phyloP scores from a whole-genome alignment of 2,113 vertebrate species.

The Rhinoderma darwinii region DNA sequence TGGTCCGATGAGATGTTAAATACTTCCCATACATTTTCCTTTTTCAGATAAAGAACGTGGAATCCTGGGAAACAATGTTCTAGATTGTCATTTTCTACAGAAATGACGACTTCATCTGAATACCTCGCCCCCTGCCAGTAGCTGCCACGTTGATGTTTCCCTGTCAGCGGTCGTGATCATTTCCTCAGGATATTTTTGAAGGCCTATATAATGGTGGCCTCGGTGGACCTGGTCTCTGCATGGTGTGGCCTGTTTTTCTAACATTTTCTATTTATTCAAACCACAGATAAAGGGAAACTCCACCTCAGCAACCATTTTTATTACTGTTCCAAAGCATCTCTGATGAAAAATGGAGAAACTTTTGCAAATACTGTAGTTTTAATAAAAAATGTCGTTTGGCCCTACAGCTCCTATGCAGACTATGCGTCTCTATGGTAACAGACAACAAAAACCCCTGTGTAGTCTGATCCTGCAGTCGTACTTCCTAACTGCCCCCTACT shows the following conservation, averaged over 20 bases:
- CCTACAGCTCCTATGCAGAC: too few species aligned
- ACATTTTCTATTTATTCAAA: background rate
- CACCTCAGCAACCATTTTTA: background rate
- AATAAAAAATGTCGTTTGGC: background rate
- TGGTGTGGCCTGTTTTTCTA: background rate
- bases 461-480: background rate
- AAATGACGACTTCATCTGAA: slow-evolving; percentile 6
- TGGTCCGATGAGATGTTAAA: background rate
- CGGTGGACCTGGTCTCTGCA: background rate
- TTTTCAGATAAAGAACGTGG: slow-evolving; percentile 30
- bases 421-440: background rate
- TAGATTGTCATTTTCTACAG: background rate
- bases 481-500: background rate
- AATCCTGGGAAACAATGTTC: background rate
- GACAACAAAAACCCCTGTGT: background rate
- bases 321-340: background rate
- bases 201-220: background rate
- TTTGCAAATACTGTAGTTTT: background rate
- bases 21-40: background rate
- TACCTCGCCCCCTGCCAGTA: slow-evolving; percentile 33
- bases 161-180: background rate
- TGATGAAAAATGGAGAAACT: background rate
- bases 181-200: background rate
- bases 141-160: background rate
- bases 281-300: background rate